Conservation (phyloP, 2,113 vertebrate genomes). For the Azemiops feae region DNA sequence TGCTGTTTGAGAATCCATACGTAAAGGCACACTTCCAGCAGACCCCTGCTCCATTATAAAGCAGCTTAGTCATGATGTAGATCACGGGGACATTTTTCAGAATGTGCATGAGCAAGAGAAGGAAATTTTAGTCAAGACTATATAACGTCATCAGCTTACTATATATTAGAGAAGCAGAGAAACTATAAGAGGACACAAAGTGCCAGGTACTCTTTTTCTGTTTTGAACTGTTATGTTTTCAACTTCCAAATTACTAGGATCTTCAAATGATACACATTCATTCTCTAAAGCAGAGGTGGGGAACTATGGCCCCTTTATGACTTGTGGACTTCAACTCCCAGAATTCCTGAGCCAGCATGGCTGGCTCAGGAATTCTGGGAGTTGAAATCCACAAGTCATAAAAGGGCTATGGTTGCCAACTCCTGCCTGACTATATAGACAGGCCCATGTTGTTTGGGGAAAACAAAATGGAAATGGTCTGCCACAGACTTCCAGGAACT, state of each 20-base stretch:
- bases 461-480: neutral
- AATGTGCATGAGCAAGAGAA: conserved; percentile 32
- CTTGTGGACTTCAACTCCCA: neutral
- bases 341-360: neutral
- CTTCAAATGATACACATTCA: neutral
- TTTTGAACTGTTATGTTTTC: conserved; percentile 45
- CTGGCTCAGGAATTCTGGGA: neutral
- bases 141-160: conserved; percentile 34
- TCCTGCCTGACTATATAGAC: neutral
- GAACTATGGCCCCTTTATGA: neutral
- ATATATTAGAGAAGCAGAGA: conserved; percentile 37
- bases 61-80: conserved; percentile 17
- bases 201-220: conserved; percentile 16
- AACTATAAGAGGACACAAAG: conserved; percentile 17
- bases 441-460: neutral
- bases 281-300: neutral
- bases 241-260: conserved; percentile 20
- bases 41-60: conserved; percentile 13
- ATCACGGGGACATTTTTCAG: conserved; percentile 24
- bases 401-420: neutral
- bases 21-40: conserved; percentile 45
- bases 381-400: neutral
- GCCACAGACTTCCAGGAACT: neutral
- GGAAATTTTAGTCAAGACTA: neutral
- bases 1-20: conserved; percentile 31